Evolutionary conservation across 2,113 vertebrate genomes (phyloP).

Genomic region (Nesoenas mayeri): DNA sequence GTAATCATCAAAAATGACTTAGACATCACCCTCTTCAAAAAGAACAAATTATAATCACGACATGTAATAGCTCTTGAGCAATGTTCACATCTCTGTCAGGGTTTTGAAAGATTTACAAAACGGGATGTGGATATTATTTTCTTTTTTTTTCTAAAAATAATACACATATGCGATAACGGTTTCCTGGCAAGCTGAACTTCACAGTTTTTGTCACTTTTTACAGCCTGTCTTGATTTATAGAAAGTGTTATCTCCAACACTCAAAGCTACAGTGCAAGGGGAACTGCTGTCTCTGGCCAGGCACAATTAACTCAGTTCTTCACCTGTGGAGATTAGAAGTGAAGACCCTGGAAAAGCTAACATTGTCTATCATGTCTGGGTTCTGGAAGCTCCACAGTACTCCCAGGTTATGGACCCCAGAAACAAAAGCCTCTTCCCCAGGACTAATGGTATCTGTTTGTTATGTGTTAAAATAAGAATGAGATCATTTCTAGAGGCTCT

Average conservation of each 20-base stretch:
- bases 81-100: background rate
- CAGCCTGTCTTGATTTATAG: slow-evolving; percentile 33
- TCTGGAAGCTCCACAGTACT: background rate
- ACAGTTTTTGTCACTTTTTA: slow-evolving; percentile 51
- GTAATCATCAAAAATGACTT: background rate
- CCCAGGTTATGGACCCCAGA: background rate
- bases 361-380: background rate
- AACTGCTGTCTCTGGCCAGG: slow-evolving; percentile 7
- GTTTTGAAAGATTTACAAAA: slow-evolving; percentile 27
- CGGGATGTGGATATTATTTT: background rate
- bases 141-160: background rate
- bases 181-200: slow-evolving; percentile 48
- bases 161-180: background rate
- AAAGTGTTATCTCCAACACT: background rate
- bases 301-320: slow-evolving; percentile 25
- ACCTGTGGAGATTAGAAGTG: background rate
- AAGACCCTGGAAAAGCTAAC: background rate
- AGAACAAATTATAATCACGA: slow-evolving; percentile 21
- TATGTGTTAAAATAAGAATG: background rate
- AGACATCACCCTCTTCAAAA: slow-evolving; percentile 44
- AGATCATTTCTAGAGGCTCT: background rate
- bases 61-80: slow-evolving; percentile 23
- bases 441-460: background rate
- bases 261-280: background rate
- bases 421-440: background rate